Base-by-base conservation (phyloP, 2,888 invertebrate genomes). In the Nomada ruficornis region DNA sequence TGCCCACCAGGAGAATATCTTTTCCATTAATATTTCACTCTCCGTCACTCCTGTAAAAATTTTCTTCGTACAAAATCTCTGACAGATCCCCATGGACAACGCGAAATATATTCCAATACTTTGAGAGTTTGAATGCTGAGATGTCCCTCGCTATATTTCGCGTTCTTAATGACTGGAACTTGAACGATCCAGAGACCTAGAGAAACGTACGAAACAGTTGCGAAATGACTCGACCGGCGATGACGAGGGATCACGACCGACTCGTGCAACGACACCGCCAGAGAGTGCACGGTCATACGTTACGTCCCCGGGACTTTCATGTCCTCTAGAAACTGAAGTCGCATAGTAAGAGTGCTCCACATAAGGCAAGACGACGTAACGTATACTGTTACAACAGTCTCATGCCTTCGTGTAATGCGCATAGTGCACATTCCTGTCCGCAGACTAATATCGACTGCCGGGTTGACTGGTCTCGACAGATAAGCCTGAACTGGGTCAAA, bases 311-410 rank as follows among this genome's bases (percentile, higher is more conserved):
- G 23, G 62, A 68, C 69, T 68, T 67, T 76, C 77, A 54, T 70
- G 81, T 74, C 62, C 63, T 67, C 67, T 60, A 76, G 83, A 78
- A 86, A 86, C 67, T 74, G 70, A 81, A 86, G 73, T 70, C 77
- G 54, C 81, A 59, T 71, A 86, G 82, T 82, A 84, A 86, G 78
- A 85, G 84, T 81, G 80, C 73, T 84, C 84, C 80, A 83, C 80
- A 83, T 84, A 83, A 83, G 83, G 84, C 72, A 69, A 79, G 78
- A 82, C 83, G 65, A 78, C 81, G 76, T 80, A 77, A 82, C 70
- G 76, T 84, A 86, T 82, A 84, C 79, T 78, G 73, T 86, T 80
- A 79, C 67, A 75, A 67, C 80, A 80, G 82, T 82, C 82, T 84
- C 65, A 54, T 82, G 82, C 65, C 74, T 59, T 29, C 63, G 77